These are phyloP conservation scores for Macrobrachium nipponense DNA, from an alignment of 1,140 invertebrate species.

Conservation along the genomic window DNA sequence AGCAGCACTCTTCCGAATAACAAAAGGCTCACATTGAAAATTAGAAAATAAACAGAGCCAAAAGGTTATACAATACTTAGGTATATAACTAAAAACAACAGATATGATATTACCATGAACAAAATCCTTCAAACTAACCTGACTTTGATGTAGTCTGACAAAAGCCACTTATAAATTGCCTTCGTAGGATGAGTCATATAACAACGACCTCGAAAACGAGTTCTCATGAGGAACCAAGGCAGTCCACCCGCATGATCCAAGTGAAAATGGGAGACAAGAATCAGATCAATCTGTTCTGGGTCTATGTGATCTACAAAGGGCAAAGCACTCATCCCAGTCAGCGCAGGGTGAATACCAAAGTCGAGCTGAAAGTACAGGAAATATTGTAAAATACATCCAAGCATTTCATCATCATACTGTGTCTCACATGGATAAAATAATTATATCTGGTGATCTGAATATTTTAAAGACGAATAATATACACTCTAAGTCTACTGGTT, in stretches of 20 bases:
- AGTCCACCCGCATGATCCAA: conserved; percentile 98
- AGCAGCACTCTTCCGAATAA: too few species aligned
- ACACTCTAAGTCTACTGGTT: too few species aligned
- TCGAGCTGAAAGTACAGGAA: conserved; percentile 75
- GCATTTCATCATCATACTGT: too few species aligned
- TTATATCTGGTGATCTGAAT: too few species aligned
- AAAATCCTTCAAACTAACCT: conserved; percentile 66
- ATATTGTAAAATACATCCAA: conserved; percentile 66
- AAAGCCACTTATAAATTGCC: conserved; percentile 98
- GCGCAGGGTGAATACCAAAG: conserved; percentile 98
- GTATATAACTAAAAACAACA: too few species aligned
- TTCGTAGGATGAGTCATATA: conserved; percentile 99
- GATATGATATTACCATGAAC: too few species aligned
- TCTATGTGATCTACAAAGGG: conserved; percentile 98
- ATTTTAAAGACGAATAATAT: too few species aligned
- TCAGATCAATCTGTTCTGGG: conserved; percentile 90
- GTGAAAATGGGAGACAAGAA: conserved; percentile 98
- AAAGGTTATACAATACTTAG: too few species aligned
- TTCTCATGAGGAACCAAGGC: conserved; percentile 98
- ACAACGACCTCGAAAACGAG: conserved; percentile 96
- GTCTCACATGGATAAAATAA: conserved; percentile 17
- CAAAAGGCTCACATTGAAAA: too few species aligned
- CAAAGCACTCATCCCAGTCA: conserved; percentile 96
- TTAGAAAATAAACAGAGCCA: too few species aligned
- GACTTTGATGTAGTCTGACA: conserved; percentile 99